Conservation (phyloP, 2,888 invertebrate genomes). For the Melinopterus prodromus region DNA sequence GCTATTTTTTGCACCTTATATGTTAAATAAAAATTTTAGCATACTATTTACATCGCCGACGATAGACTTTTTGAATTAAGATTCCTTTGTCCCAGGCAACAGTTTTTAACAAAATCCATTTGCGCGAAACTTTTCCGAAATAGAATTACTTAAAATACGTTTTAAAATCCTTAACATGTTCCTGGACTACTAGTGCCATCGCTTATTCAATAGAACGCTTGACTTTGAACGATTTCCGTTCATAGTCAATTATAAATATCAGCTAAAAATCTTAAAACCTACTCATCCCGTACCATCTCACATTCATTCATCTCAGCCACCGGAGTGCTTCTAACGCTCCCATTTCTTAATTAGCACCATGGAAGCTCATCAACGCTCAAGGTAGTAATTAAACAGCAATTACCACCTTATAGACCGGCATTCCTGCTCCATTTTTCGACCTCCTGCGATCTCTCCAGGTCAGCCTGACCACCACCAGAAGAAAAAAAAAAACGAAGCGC, state of each 20-base stretch:
- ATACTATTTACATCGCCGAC: too few species aligned
- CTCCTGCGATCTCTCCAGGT: not conserved
- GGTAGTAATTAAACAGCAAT: slow-evolving; percentile 4
- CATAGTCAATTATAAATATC: not conserved
- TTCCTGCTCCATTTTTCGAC: not conserved
- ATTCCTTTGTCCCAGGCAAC: too few species aligned
- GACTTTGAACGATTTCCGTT: too few species aligned
- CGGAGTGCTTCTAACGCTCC: not conserved
- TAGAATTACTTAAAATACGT: too few species aligned
- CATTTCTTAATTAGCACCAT: not conserved
- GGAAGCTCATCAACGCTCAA: slow-evolving; percentile 4
- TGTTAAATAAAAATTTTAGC: too few species aligned
- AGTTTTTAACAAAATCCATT: too few species aligned
- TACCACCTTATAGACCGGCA: not conserved
- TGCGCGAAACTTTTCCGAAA: too few species aligned
- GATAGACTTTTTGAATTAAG: too few species aligned
- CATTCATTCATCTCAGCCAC: not conserved
- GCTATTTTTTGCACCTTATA: too few species aligned
- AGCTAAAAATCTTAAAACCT: not conserved
- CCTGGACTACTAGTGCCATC: too few species aligned
- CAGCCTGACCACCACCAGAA: not conserved
- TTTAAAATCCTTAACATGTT: too few species aligned
- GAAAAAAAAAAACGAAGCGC: not conserved
- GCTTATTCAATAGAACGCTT: too few species aligned
- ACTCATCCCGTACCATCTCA: not conserved